A percentile compares a stretch with the other conserved stretches of the same genome.
Conservation (phyloP, 2,113 vertebrate genomes). For the Nesogale talazaci region DNA sequence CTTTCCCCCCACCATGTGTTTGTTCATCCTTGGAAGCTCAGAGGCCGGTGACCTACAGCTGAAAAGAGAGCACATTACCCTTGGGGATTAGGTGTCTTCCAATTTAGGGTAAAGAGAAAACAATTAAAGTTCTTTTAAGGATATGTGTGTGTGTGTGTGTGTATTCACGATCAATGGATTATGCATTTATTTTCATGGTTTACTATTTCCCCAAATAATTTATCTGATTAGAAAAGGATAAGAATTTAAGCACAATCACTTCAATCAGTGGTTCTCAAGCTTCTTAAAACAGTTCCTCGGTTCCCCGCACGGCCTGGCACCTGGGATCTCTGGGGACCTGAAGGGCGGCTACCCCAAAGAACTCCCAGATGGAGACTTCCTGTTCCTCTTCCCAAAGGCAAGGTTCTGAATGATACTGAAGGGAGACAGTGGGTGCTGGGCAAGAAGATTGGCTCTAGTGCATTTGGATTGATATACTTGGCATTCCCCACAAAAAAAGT, state of each 20-base stretch:
- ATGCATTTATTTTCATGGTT: too few species aligned
- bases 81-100: background rate
- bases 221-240: background rate
- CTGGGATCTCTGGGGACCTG: background rate
- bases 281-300: too few species aligned
- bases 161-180: background rate
- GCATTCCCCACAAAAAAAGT: background rate
- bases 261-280: too few species aligned
- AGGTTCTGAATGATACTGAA: constrained; percentile 89
- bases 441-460: constrained; percentile 92
- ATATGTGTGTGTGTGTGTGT: too few species aligned
- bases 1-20: background rate
- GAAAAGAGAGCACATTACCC: background rate
- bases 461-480: constrained; percentile 94
- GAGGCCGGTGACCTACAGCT: too few species aligned
- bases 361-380: constrained; percentile 85
- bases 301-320: accelerated
- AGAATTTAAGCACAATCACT: background rate
- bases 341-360: constrained; percentile 89
- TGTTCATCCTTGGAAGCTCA: too few species aligned
- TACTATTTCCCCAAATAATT: background rate
- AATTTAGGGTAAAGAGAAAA: background rate
- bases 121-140: background rate
- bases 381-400: constrained; percentile 89
- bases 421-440: constrained; percentile 93